Evolutionary conservation across 2,113 vertebrate genomes (phyloP).

Genomic region (cat (Felis catus)): DNA sequence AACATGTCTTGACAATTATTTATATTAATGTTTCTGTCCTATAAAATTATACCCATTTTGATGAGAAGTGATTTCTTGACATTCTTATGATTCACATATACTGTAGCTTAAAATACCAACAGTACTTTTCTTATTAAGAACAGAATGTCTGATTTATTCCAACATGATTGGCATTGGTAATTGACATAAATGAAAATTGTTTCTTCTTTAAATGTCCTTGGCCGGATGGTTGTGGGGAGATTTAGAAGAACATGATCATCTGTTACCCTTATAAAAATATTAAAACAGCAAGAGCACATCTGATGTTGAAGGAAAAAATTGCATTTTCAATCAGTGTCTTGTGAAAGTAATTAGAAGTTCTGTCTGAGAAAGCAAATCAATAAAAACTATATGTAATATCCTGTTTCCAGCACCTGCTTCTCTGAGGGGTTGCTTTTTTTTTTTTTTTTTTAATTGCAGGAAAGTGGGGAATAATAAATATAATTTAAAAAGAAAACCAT

Average conservation of each 20-base stretch:
- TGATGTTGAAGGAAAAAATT: constrained; percentile 41
- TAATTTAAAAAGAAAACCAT: neutral
- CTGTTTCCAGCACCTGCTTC: constrained; percentile 57
- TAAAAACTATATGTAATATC: constrained; percentile 37
- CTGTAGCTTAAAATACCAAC: constrained; percentile 49
- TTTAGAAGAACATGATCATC: constrained; percentile 56
- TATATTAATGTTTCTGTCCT: neutral
- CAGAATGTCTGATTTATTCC: constrained; percentile 69
- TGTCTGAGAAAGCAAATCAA: constrained; percentile 62
- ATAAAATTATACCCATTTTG: neutral
- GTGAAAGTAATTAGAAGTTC: constrained; percentile 74
- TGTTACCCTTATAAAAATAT: constrained; percentile 62
- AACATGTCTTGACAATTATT: neutral
- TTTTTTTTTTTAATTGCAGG: neutral
- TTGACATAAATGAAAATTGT: constrained; percentile 70
- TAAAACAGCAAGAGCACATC: constrained; percentile 3
- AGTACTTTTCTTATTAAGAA: constrained; percentile 55
- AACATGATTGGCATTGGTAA: constrained; percentile 47
- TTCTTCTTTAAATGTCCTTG: constrained; percentile 74
- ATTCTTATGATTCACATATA: constrained; percentile 46
- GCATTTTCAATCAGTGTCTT: constrained; percentile 75
- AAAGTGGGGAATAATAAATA: neutral
- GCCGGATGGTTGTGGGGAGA: neutral
- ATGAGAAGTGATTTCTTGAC: constrained; percentile 42
- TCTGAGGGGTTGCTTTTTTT: constrained; percentile 4